Percentiles rank a stretch among this genome's conserved stretches.
Evolutionary conservation across 2,888 invertebrate species (phyloP).

Genomic region (Zygothrica quintamaculata): DNA sequence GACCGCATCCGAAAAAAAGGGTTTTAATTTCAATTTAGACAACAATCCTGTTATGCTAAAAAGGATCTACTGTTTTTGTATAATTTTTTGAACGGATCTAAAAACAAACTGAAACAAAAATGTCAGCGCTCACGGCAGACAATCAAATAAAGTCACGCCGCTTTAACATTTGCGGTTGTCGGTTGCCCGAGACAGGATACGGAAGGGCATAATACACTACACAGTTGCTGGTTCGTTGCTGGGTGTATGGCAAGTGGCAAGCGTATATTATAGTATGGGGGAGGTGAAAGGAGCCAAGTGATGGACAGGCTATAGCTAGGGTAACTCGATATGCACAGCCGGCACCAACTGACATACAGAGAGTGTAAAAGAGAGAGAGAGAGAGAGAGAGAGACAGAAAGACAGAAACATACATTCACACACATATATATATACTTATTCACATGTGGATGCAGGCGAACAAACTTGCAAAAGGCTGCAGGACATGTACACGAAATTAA

Average conservation of each 20-base stretch:
- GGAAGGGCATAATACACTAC: neutral
- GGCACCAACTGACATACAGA: slow-evolving; percentile 3
- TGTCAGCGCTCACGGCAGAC: slow-evolving; percentile 46
- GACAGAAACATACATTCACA: slow-evolving; percentile 10
- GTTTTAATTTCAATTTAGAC: slow-evolving; percentile 67
- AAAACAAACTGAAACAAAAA: slow-evolving; percentile 44
- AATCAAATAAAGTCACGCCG: slow-evolving; percentile 78
- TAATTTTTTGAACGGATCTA: slow-evolving; percentile 58
- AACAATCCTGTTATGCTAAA: slow-evolving; percentile 67
- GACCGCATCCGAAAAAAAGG: slow-evolving; percentile 13
- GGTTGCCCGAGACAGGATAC: slow-evolving; percentile 11
- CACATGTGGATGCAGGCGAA: slow-evolving; percentile 22
- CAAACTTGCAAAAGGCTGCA: slow-evolving; percentile 72
- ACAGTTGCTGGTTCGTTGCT: too few species aligned
- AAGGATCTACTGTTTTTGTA: slow-evolving; percentile 72
- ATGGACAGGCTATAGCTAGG: slow-evolving; percentile 42
- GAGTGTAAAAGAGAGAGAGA: slow-evolving; percentile 3
- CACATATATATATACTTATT: slow-evolving; percentile 9
- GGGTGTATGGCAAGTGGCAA: too few species aligned
- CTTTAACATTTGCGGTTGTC: slow-evolving; percentile 75
- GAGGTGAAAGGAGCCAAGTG: slow-evolving; percentile 22
- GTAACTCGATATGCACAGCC: slow-evolving; percentile 45
- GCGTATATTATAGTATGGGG: neutral
- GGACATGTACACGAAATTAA: slow-evolving; percentile 78
- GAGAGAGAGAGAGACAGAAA: slow-evolving; percentile 7